Conservation (phyloP, 2,888 invertebrate genomes). For the Acrocyrtus sp. region DNA sequence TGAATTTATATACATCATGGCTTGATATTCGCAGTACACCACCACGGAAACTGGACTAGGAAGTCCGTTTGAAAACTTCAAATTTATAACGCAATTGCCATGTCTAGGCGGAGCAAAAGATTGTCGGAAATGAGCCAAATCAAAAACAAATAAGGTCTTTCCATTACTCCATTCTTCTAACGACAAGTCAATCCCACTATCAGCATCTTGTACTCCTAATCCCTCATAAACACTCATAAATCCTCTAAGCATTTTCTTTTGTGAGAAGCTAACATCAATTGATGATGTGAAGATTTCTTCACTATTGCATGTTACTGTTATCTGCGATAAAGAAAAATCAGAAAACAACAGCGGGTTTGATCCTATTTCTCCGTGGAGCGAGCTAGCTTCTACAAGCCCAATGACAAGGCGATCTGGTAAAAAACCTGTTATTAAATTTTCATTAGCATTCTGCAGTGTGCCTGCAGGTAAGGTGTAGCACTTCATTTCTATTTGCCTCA, state of each 20-base stretch:
- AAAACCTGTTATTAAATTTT: slow-evolving; percentile 5
- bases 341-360: slow-evolving; percentile 9
- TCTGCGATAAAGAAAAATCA: slow-evolving; percentile 4
- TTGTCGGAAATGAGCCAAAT: slow-evolving; percentile 20
- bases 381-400: not conserved
- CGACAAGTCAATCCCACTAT: slow-evolving; percentile 10
- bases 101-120: not conserved
- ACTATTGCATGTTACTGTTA: slow-evolving; percentile 8
- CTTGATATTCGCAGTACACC: slow-evolving; percentile 41
- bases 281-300: not conserved
- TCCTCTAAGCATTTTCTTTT: not conserved
- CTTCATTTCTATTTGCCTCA: slow-evolving; percentile 24
- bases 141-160: slow-evolving; percentile 27
- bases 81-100: slow-evolving; percentile 29
- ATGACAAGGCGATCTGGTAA: slow-evolving; percentile 13
- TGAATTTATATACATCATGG: slow-evolving; percentile 34
- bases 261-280: slow-evolving; percentile 9
- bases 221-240: slow-evolving; percentile 13
- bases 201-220: slow-evolving; percentile 15
- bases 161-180: slow-evolving; percentile 8
- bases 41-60: slow-evolving; percentile 40
- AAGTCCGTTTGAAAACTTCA: slow-evolving; percentile 29
- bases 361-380: slow-evolving; percentile 3
- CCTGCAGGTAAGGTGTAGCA: slow-evolving; percentile 14
- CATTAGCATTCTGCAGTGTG: not conserved